These are phyloP conservation scores for Colletes latitarsis DNA, from an alignment of 1,140 invertebrate genomes.

Conservation along the genomic window DNA sequence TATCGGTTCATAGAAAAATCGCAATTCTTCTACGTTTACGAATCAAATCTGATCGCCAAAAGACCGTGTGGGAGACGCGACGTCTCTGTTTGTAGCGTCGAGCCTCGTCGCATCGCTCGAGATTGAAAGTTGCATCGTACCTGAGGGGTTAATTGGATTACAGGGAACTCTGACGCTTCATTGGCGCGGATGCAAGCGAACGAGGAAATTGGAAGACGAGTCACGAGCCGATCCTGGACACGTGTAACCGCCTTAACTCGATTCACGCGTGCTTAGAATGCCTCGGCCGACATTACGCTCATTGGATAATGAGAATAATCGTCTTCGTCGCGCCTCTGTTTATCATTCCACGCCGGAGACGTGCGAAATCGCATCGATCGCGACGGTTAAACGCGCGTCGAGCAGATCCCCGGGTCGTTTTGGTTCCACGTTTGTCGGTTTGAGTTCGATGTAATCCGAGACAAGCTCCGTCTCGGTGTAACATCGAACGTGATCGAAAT, in stretches of 20 bases:
- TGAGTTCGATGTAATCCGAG: neutral
- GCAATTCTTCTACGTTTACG: too few relatives aligned
- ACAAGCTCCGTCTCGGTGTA: neutral
- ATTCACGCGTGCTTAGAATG: conserved; percentile 70
- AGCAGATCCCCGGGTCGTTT: too few relatives aligned
- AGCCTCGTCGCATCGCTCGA: too few relatives aligned
- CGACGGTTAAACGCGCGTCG: neutral
- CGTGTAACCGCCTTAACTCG: conserved; percentile 70
- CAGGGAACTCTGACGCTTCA: neutral
- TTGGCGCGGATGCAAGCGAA: too few relatives aligned
- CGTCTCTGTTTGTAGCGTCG: too few relatives aligned
- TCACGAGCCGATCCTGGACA: conserved; percentile 71
- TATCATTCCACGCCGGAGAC: conserved; percentile 13
- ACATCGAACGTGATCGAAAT: neutral
- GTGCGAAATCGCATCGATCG: conserved; percentile 21
- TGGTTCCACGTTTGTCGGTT: neutral
- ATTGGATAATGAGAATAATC: conserved; percentile 49
- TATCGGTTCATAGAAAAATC: too few relatives aligned
- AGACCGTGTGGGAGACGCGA: too few relatives aligned
- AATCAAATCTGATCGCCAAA: too few relatives aligned
- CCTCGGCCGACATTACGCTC: conserved; percentile 22
- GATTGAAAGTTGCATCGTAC: neutral
- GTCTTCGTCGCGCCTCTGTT: conserved; percentile 27
- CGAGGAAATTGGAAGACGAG: conserved; percentile 69
- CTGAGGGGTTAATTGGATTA: neutral